A percentile compares a stretch with the other conserved stretches of the same genome.
These are phyloP conservation scores for Nestor notabilis DNA, from an alignment of 2,113 vertebrate genomes.

Conservation along the genomic window DNA sequence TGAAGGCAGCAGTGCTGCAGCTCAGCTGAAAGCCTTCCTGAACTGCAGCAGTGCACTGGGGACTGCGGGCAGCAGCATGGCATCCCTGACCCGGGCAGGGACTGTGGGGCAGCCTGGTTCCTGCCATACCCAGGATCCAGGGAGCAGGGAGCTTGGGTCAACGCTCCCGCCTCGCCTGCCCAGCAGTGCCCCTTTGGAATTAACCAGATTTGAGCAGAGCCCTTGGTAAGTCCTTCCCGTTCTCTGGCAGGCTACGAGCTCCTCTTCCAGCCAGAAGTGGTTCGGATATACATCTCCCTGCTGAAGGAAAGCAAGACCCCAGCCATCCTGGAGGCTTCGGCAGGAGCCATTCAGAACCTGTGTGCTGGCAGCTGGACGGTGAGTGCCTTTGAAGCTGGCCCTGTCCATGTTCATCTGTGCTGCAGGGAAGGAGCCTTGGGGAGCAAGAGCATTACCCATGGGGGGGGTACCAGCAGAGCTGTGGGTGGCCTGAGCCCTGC, in stretches of 20 bases:
- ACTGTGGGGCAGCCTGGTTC: background rate
- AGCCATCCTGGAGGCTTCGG: constrained; percentile 90
- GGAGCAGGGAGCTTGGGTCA: background rate
- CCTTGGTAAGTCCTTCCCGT: background rate
- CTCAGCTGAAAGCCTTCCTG: background rate
- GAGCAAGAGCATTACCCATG: rapidly evolving
- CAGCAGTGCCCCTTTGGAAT: background rate
- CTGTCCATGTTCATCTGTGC: rapidly evolving
- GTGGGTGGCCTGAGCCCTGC: background rate
- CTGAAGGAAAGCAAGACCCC: constrained; percentile 91
- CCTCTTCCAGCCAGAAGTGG: constrained; percentile 93
- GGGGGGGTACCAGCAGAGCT: background rate
- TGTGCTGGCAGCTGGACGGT: constrained; percentile 93
- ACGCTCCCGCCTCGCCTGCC: rapidly evolving
- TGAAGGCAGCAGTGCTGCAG: background rate
- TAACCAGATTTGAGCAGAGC: background rate
- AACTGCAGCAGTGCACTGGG: background rate
- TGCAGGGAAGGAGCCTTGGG: background rate
- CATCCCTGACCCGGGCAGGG: background rate
- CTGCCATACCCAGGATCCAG: background rate
- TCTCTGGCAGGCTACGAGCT: constrained; percentile 88
- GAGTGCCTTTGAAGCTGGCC: background rate
- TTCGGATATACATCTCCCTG: constrained; percentile 92
- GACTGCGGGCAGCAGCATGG: background rate
- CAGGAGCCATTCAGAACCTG: constrained; percentile 94